Base-by-base conservation (phyloP, 2,113 vertebrate species). In the Orcinus orca region DNA sequence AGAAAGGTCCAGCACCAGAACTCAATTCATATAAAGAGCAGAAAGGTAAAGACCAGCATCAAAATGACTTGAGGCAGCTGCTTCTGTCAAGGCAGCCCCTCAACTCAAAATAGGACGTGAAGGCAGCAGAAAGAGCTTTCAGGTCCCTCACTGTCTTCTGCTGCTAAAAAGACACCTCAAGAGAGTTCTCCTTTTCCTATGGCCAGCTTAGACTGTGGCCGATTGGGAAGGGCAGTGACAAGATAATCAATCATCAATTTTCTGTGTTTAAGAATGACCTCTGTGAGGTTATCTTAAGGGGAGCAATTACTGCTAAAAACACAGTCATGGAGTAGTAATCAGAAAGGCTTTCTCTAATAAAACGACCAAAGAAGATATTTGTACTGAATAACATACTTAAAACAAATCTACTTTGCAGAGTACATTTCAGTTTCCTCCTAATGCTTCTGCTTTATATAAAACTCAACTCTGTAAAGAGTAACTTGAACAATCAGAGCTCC, bases 401-500 rank as follows among this genome's bases (percentile, higher is more conserved):
- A 95, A 92, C 88, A 95, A 97, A 92, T 31, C 55, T 81, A n/a
- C 70, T 74, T 76, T 82, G 80, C 65, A 88, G 68, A 96, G 86
- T 65, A 53, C 41, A 70, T 63, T 90, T 92, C 33, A 10, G 38
- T 86, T 90, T 93, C 80, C 31, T 73, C 68, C 81, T 90, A 96
- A 65, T 88, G 70, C 77, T 90, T 92, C 83, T 55, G 70, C 92
- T 90, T 93, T 89, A 90, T 84, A 70, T 71, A 92, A 95, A 88
- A 83, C 67, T 96, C 71, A 63, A 60, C 70, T 88, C 93, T 90
- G 90, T 83, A 95, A 91, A 96, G 88, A 94, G 53, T 71, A 95
- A 93, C 86, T 36, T 41, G 86, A 97, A 93, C 47, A 79, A 21
- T 97, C 96, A 77, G n/a, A 67, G 80, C 87, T 97, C 87, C 87